Base-by-base conservation (phyloP, 64 coral and sea anemone genomes). In the Pocillopora damicornis region DNA sequence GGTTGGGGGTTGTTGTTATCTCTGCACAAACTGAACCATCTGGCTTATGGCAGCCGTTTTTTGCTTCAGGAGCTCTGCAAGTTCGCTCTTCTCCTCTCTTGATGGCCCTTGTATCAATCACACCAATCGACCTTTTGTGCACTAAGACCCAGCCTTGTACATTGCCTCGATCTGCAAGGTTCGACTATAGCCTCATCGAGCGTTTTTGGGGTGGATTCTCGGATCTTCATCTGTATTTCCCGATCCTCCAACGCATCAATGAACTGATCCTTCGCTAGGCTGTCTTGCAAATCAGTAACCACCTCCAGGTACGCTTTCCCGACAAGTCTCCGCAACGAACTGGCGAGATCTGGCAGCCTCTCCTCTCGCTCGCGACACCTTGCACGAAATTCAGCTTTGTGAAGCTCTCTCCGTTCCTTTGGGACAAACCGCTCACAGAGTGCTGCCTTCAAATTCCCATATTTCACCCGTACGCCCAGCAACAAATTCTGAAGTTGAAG, bases 81-180 rank as follows among this genome's bases (percentile, higher is more conserved):
- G 34, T 35, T 36, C 73, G 11, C 23, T 75, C 4, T 63, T 9
- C 9, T 63, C 11, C 5, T 13, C 2, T 13, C 1, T 13, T 3
- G 17, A 2, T 63, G 13, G 2, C 1, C 17, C 61, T 13, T 63
- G 61, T 63, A 63, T 35, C 25, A 63, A 2, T 63, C 61, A 7
- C 1, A 63, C 73, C 25, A 35, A 75, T 35, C 25, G 23, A 75
- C 73, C n/a, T 30, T 75, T 75, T 23, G 6, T 34, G 12, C 11
- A 0, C 7, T 22, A 6, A 1, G 11, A 67, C 35, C 77, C 86
- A 8, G 73, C 86, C 18, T 75, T 25, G 35, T 25, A 16, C 71
- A 88, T 88, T 0, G 86, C 74, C 74, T 88, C 56, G 5, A 88
- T 58, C 45, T 88, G 42, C 57, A 26, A 38, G 2, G 86, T 26